phyloP scores from a whole-genome alignment of 2,888 invertebrate species.

The Hyposoter didymator region DNA sequence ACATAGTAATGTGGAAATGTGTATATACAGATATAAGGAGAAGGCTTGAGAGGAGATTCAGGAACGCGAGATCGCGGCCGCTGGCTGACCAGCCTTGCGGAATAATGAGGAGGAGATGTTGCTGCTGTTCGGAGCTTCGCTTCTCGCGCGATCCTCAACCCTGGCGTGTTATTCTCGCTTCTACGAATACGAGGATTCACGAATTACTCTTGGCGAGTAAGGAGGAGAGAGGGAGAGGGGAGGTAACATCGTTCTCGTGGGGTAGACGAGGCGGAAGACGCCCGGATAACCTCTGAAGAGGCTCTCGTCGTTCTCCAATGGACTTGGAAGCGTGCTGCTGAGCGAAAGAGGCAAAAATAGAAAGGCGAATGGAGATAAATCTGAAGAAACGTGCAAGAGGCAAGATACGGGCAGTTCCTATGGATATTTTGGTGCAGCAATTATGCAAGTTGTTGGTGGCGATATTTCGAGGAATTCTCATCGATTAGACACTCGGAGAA shows the following conservation, averaged over 20 bases:
- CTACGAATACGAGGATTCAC: conserved; percentile 45
- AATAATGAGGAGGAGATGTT: conserved; percentile 69
- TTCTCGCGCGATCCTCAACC: conserved; percentile 29
- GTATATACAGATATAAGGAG: conserved; percentile 1
- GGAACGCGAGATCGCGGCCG: conserved; percentile 42
- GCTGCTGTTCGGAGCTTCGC: conserved; percentile 39
- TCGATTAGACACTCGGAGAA: background rate
- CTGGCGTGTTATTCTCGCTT: conserved; percentile 44
- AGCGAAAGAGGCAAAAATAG: conserved; percentile 21
- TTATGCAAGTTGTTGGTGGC: too few species aligned
- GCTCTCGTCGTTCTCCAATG: conserved; percentile 46
- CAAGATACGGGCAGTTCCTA: background rate
- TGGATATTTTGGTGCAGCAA: too few species aligned
- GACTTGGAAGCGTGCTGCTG: conserved; percentile 46
- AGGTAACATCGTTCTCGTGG: conserved; percentile 39
- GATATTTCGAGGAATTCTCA: background rate
- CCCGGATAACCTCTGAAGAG: conserved; percentile 31
- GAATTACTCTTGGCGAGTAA: conserved; percentile 36
- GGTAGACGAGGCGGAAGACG: conserved; percentile 55
- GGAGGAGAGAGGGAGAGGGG: conserved; percentile 16
- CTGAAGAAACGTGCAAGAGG: conserved; percentile 43
- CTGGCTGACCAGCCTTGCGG: conserved; percentile 65
- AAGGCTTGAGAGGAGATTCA: conserved; percentile 26
- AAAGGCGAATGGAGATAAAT: conserved; percentile 19
- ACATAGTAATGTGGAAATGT: background rate